Base-by-base conservation (phyloP, 2,113 vertebrate species). In the Grantiella picta region DNA sequence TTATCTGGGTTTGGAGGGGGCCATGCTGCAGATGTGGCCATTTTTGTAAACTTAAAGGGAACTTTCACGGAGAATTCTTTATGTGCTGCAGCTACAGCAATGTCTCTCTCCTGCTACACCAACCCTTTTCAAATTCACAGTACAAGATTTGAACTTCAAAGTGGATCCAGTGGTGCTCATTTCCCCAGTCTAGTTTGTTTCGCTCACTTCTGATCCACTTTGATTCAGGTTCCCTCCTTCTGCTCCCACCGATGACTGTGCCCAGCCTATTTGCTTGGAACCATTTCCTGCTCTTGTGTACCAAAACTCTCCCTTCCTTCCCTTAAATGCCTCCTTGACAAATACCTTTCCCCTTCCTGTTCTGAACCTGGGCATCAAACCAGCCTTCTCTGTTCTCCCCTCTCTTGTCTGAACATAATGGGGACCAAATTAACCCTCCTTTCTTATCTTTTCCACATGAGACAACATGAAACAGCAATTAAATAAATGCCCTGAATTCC, bases 401-500 rank as follows among this genome's bases (percentile, higher is more conserved):
- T 76, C 63, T 80, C 71, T 54, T 28, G 11, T 83, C 42, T 73
- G 64, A 91, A 69, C 66, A 40, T 66, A 87, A 57, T 36, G 11
- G 49, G 44, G 66, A 86, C 59, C 21, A 82, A 66, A 95, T 90
- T 79, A 94, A 94, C 42, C 59, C 17, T 54, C 57, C 36, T 86
- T 83, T 89, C 80, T 77, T 50, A 54, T 66, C 42, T 29, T n/a
- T 85, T 90, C 57, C 35, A 66, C 13, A 8, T 27, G 18, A 93
- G 47, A 93, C 52, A 91, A 77, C 28, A 54, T 47, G 70, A 87
- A 92, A 91, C 23, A 89, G 38, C 59, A 91, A 72, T 72, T 63
- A 94, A 96, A 92, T 77, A 85, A 91, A 91, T 80, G 50, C 61
- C 38, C 78, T 59, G 38, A 88, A 54, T 80, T 90, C 66, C 44